Evolutionary conservation across 1,140 invertebrate species (phyloP).

Genomic region (Camponotus vicinus): DNA sequence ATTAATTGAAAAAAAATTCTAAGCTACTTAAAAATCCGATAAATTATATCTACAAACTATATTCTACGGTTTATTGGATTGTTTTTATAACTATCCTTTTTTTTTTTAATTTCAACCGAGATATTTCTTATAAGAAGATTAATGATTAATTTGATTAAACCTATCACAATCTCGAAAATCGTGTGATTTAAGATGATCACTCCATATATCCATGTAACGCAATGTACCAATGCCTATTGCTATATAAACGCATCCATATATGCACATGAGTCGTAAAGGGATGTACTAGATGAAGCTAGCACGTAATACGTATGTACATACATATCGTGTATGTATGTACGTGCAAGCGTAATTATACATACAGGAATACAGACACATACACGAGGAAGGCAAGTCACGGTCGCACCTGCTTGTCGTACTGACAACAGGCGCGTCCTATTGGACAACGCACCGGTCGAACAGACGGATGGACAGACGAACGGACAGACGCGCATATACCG

Average conservation of each 20-base stretch:
- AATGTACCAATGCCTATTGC: conserved; percentile 8
- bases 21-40: conserved; percentile 20
- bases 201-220: background rate
- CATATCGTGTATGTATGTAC: conserved; percentile 48
- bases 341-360: conserved; percentile 68
- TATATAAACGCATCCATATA: background rate
- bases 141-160: background rate
- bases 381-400: conserved; percentile 81
- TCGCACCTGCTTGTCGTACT: conserved; percentile 79
- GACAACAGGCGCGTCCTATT: conserved; percentile 76
- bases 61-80: background rate
- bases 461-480: conserved; percentile 72
- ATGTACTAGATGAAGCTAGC: conserved; percentile 47
- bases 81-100: background rate
- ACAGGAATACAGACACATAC: conserved; percentile 65
- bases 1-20: background rate
- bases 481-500: conserved; percentile 63
- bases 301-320: conserved; percentile 46
- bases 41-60: conserved; percentile 50
- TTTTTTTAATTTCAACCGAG: background rate
- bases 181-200: background rate
- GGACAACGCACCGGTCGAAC: conserved; percentile 73
- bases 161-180: background rate
- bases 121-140: background rate
- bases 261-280: background rate